phyloP scores from a whole-genome alignment of 1,140 invertebrate genomes.

The Latrodectus geometricus region DNA sequence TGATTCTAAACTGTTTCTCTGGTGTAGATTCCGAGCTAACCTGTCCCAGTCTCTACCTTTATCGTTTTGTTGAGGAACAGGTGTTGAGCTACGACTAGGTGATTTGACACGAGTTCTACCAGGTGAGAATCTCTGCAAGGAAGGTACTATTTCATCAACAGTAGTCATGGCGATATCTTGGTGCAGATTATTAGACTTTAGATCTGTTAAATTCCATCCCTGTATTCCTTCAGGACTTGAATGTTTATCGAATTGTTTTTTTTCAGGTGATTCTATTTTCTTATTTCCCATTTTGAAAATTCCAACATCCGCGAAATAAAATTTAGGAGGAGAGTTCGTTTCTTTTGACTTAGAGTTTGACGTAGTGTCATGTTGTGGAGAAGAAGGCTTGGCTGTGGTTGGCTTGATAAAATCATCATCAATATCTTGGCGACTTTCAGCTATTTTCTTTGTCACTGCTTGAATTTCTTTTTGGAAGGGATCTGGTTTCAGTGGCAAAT shows the following conservation, averaged over 20 bases:
- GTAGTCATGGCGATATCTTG: background rate
- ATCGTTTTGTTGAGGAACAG: constrained; percentile 6
- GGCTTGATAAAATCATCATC: background rate
- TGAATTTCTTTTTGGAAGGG: constrained; percentile 56
- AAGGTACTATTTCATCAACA: constrained; percentile 37
- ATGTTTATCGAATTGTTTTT: background rate
- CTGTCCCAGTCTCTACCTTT: constrained; percentile 35
- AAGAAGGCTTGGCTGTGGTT: background rate
- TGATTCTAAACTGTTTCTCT: constrained; percentile 25
- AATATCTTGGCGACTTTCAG: constrained; percentile 13
- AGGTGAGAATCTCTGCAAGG: constrained; percentile 43
- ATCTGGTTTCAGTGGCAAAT: constrained; percentile 11
- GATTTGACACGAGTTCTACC: constrained; percentile 14
- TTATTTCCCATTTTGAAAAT: constrained; percentile 7
- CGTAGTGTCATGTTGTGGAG: background rate
- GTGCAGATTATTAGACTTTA: background rate
- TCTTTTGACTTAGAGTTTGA: background rate
- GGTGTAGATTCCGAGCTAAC: constrained; percentile 7
- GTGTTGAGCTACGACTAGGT: background rate
- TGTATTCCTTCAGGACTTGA: background rate
- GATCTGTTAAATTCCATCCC: background rate
- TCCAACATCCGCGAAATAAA: constrained; percentile 24
- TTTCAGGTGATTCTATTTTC: background rate
- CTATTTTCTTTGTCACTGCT: constrained; percentile 42
- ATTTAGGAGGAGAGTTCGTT: constrained; percentile 27